Base-by-base conservation (phyloP, 1,140 invertebrate genomes). In the Eumeta japonica region DNA sequence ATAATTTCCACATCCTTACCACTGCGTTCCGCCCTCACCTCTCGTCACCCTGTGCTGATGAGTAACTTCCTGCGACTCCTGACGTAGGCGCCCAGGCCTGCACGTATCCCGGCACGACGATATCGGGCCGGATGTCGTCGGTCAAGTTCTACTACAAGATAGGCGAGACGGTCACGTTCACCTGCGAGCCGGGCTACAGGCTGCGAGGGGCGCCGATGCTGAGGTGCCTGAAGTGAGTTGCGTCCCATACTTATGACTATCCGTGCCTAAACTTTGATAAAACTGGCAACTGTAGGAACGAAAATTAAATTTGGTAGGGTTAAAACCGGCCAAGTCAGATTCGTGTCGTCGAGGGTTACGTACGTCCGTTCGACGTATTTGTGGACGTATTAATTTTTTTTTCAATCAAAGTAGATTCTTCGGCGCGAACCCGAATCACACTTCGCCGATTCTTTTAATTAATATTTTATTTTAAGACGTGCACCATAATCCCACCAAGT, bases 141-240 rank as follows among this genome's bases (percentile, higher is more conserved):
- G 89, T 91, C 3, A 90, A 90, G 60, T 92, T 91, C 67, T 91
- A 88, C 67, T 92, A 92, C 66, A 83, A 83, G 52, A 88, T 91
- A 41, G 86, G 86, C 1, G 89, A 92, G 60, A 89, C 84, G n/a
- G 85, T 92, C 13, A 86, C 83, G 2, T 92, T 91, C 62, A 87
- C 87, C 2, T 92, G 90, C 56, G 84, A 87, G 40, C 81, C 87
- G 2, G 88, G 88, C 0, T 82, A 90, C 36, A 76, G 78, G 38
- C 70, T 93, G 20, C 79, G 81, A 35, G 90, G 90, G 16, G 83
- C 87, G 2, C 79, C 83, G 10, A 85, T 87, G 70, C 68, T 91
- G 11, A 82, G 84, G 52, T 91, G 86, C 75, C 65, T 89, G 40
- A 84, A 74, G 75, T 77, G 57, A 63, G 56, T 62, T 10, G 7